Evolutionary conservation across 2,888 invertebrate species (phyloP), one percentile per base, ranked within the genome.

Genomic region (Drosophila fulvimacula): DNA sequence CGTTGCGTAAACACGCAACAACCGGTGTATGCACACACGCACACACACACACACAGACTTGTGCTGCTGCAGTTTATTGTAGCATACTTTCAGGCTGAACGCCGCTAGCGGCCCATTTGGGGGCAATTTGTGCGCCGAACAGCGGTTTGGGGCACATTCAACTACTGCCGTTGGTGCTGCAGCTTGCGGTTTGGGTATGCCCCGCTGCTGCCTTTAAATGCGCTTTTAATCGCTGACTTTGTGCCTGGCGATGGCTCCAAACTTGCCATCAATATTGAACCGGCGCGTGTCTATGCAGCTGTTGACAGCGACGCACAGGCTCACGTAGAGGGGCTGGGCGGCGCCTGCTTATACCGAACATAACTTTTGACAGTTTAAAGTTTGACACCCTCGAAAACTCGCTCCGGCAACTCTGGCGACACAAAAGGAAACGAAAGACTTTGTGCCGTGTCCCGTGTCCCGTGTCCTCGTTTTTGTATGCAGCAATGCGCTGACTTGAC

Each of bases 1-100:
- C 90, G 88, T 90, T 91, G 90, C 90, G 90, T 91, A 90, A 91
- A 89, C 91, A 90, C 90, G 90, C 90, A 91, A 91, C 88, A 85
- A 84, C 87, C 83, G 88, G 73, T 81, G 69, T 72, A 69, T 53
- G 67, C 32, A 52, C 59, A 63, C 64, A 55, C 42, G 61, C 64
- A 24, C 51, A 21, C 41, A 62, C 63, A 15, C n/a, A 10, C 30
- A 36, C 42, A 64, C 61, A 11, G 21, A n/a, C 42, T 30, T 44
- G 21, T 24, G 46, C 46, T 48, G 62, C 55, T 71, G 73, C 82
- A 88, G 76, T 88, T 85, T 82, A 88, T 88, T 89, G 75, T 82
- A 73, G 78, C 89, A 76, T 78, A 86, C 88, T 83, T 82, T 61
- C 83, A 74, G 83, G 75, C 88, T 60, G 60, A 60, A 38, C 49